phyloP scores from a whole-genome alignment of 2,797 vertebrate genomes.

The Mionectes olivaceus region DNA sequence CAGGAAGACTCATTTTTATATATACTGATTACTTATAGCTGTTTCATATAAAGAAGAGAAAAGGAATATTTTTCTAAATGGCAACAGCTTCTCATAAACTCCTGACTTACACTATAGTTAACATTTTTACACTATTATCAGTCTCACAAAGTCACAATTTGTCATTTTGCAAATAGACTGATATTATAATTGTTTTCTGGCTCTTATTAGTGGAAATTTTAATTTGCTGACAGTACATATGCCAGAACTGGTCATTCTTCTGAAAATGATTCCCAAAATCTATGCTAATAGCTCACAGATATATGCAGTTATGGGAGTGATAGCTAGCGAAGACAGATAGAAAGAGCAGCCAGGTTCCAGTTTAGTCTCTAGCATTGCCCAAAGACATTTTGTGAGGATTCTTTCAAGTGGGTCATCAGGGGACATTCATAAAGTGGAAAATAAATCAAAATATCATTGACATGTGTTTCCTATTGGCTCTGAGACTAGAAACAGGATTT shows the following conservation, averaged over 20 bases:
- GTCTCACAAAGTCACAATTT: neutral
- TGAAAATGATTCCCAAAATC: neutral
- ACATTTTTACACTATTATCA: neutral
- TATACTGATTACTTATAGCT: neutral
- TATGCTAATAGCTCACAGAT: neutral
- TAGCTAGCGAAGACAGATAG: neutral
- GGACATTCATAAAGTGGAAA: neutral
- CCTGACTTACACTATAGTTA: neutral
- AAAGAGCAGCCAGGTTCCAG: neutral
- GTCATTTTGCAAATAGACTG: neutral
- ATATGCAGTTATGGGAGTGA: neutral
- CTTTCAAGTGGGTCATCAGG: neutral
- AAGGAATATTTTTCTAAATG: neutral
- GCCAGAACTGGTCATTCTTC: neutral
- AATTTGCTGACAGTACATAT: neutral
- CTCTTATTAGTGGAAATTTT: neutral
- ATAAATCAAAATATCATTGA: neutral
- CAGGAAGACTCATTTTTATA: neutral
- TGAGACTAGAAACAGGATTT: neutral
- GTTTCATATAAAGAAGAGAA: neutral
- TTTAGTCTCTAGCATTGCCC: neutral
- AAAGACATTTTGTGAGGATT: neutral
- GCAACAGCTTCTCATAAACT: neutral
- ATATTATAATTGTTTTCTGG: neutral
- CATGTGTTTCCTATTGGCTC: neutral